phyloP scores from a whole-genome alignment of 92 coral and sea anemone genomes.

The Palythoa heliodiscus region DNA sequence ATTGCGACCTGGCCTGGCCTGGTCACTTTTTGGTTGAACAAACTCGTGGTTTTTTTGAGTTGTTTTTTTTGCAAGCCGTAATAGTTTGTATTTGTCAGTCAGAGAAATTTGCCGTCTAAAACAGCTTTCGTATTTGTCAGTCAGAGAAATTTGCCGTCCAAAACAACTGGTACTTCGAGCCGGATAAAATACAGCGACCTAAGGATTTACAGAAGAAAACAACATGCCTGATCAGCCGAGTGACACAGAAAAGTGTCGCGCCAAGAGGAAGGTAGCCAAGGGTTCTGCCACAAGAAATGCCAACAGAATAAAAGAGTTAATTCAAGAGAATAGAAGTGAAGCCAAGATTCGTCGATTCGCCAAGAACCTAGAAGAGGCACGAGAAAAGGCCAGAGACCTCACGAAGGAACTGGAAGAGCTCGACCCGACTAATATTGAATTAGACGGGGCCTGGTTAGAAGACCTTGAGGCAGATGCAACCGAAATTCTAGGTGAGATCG shows the following conservation, averaged over 20 bases:
- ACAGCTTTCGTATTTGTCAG: conserved; percentile 15
- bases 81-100: conserved; percentile 8
- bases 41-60: no score
- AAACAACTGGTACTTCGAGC: conserved; percentile 28
- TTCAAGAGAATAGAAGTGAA: conserved; percentile 12
- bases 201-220: conserved; percentile 25
- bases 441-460: conserved; percentile 14
- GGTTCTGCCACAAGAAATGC: conserved; percentile 16
- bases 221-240: conserved; percentile 27
- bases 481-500: conserved; percentile 40
- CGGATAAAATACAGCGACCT: not conserved
- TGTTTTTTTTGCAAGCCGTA: no score
- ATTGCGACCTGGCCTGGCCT: no score
- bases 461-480: conserved; percentile 22
- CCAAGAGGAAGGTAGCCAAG: conserved; percentile 40
- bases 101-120: conserved; percentile 5
- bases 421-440: conserved; percentile 32
- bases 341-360: conserved; percentile 35
- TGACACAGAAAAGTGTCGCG: conserved; percentile 19
- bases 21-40: no score
- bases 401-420: conserved; percentile 30
- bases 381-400: conserved; percentile 17
- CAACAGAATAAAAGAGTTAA: conserved; percentile 36
- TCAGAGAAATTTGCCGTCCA: conserved; percentile 1
- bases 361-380: conserved; percentile 35